Conservation (phyloP, 2,113 vertebrate genomes). For the Ctenodactylus gundi region DNA sequence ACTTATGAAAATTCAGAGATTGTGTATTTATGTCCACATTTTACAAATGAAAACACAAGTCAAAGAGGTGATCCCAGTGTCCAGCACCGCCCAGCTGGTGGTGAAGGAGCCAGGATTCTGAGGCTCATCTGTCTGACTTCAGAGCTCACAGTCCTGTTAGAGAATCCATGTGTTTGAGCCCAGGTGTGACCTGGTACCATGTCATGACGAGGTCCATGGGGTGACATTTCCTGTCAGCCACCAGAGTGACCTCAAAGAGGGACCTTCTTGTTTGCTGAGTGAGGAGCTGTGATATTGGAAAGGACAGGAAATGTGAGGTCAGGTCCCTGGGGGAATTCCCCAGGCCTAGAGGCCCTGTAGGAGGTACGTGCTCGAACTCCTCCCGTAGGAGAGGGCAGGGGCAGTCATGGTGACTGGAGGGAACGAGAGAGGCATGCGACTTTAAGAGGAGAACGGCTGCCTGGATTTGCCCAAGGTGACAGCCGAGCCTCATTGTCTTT, state of each 20-base stretch:
- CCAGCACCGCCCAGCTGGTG: too few species aligned
- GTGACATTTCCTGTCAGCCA: background rate
- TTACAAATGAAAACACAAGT: background rate
- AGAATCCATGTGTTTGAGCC: background rate
- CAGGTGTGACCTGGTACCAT: background rate
- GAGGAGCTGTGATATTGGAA: background rate
- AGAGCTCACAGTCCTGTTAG: background rate
- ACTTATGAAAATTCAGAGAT: background rate
- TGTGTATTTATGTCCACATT: background rate
- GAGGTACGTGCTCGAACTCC: background rate
- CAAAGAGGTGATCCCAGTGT: background rate
- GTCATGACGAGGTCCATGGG: background rate
- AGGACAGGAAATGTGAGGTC: background rate
- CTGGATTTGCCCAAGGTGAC: background rate
- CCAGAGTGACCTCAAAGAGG: too few species aligned
- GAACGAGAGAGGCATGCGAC: background rate
- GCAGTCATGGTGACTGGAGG: background rate
- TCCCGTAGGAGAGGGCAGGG: background rate
- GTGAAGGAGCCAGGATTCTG: background rate
- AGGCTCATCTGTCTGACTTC: background rate
- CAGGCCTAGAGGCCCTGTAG: background rate
- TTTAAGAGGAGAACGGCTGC: background rate
- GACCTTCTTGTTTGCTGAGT: background rate
- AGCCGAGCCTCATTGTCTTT: too few species aligned
- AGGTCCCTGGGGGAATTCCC: background rate